Base-by-base conservation (phyloP, 2,113 vertebrate species). In the Falco punctatus region DNA sequence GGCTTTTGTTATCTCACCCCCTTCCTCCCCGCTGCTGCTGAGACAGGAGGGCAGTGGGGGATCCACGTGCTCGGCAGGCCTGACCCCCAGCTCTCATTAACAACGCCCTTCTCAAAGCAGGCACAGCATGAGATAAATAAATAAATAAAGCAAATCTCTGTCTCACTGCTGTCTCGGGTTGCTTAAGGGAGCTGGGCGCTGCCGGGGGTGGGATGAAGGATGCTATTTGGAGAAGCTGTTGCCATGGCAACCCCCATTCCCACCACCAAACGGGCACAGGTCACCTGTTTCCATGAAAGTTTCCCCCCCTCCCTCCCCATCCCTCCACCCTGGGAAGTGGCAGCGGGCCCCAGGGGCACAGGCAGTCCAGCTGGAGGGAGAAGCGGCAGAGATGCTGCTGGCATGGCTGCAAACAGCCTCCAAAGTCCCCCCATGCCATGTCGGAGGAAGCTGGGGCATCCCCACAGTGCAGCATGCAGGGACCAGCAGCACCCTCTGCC, bases 201-300 rank as follows among this genome's bases (percentile, higher is more conserved):
- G 20, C 57, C 0, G 88, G 93, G 93, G 93, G 93, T 94, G 94
- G 94, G 82, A 94, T 96, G 94, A 92, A 91, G 81, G 83, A 92
- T 97, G 97, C 96, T 97, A 97, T 97, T 97, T 97, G 95, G 92
- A 97, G 97, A 96, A 92, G 94, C 69, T 74, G 87, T 97, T 61
- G 96, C 97, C 94, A 97, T 96, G 92, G 90, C 74, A 97, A 97
- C 94, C 73, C 92, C 89, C 82, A 97, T 97, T 97, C 95, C 95
- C 94, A 90, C 95, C 90, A 94, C 92, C 1, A 2, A 96, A 35
- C 38, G 65, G 94, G 96, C 97, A 96, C 90, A 96, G 97, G 96
- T 97, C 96, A 95, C 92, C 88, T 95, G 94, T 93, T 97, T 96
- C 93, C 92, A 94, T 75, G 52, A 96, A 97, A 96, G 92, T 97